Evolutionary conservation across 2,113 vertebrate species (phyloP).

Genomic region (Piaya cayana): DNA sequence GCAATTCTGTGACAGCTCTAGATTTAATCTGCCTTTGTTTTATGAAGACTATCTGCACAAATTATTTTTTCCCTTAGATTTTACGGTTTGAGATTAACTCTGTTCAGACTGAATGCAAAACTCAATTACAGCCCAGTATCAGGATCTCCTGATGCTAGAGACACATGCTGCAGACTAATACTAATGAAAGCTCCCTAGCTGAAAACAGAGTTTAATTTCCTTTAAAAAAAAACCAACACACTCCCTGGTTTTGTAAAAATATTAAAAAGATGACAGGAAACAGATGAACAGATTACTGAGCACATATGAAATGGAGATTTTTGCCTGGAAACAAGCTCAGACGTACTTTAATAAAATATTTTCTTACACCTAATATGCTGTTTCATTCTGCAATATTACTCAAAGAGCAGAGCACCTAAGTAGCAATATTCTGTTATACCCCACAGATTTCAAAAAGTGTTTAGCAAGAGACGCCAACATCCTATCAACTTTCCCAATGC

Average conservation of each 20-base stretch:
- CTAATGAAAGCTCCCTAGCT: conserved; percentile 51
- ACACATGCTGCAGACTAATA: not conserved
- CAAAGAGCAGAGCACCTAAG: not conserved
- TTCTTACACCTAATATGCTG: not conserved
- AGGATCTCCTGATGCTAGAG: conserved; percentile 40
- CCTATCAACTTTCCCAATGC: not conserved
- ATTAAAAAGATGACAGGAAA: conserved; percentile 32
- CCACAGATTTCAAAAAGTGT: not conserved
- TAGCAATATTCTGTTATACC: not conserved
- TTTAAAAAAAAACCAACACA: conserved; percentile 2
- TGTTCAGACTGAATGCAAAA: conserved; percentile 48
- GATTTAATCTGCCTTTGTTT: conserved; percentile 70
- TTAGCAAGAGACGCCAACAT: not conserved
- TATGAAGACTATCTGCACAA: conserved; percentile 71
- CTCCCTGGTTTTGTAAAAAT: conserved; percentile 10
- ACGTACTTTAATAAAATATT: conserved; percentile 38
- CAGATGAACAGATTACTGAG: conserved; percentile 68
- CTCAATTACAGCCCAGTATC: conserved; percentile 63
- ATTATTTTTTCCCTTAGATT: conserved; percentile 50
- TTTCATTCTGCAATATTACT: conserved; percentile 26
- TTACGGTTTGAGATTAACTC: conserved; percentile 60
- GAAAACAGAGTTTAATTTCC: conserved; percentile 76
- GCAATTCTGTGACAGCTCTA: conserved; percentile 30
- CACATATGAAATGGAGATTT: not conserved
- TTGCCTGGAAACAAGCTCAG: conserved; percentile 8